Evolutionary conservation across 2,797 vertebrate genomes (phyloP).

Genomic region (Eupleurogrammus muticus): DNA sequence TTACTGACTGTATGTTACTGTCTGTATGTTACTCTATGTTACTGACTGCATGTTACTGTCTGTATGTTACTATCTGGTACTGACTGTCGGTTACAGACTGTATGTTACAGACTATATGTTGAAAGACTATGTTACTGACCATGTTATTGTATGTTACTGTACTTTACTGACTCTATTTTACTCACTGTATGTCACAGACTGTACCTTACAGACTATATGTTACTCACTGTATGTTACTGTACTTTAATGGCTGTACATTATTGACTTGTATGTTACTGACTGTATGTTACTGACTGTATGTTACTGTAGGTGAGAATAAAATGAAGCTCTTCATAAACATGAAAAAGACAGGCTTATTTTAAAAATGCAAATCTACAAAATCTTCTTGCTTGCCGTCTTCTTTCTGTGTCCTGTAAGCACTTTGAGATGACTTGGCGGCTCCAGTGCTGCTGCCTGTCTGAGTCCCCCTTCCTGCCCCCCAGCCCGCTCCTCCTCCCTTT

Average conservation of each 20-base stretch:
- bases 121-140: no score
- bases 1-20: no score
- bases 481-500: conserved; percentile 20
- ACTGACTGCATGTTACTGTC: no score
- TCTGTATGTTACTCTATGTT: no score
- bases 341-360: neutral
- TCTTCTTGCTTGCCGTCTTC: neutral
- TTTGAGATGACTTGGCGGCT: conserved; percentile 27
- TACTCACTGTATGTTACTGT: neutral
- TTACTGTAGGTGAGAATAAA: conserved; percentile 1
- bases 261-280: neutral
- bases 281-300: neutral
- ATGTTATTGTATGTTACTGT: no score
- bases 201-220: no score
- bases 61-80: no score
- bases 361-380: neutral
- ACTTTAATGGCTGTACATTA: neutral
- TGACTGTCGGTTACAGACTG: no score
- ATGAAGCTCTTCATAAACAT: neutral
- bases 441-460: conserved; percentile 70
- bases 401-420: conserved; percentile 19
- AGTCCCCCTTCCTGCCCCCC: conserved; percentile 70
- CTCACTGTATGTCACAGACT: no score
- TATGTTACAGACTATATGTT: no score
- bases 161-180: no score